Evolutionary conservation across 2,113 vertebrate genomes (phyloP), one percentile per base, ranked within the genome.

Genomic region (Perognathus longimembris): DNA sequence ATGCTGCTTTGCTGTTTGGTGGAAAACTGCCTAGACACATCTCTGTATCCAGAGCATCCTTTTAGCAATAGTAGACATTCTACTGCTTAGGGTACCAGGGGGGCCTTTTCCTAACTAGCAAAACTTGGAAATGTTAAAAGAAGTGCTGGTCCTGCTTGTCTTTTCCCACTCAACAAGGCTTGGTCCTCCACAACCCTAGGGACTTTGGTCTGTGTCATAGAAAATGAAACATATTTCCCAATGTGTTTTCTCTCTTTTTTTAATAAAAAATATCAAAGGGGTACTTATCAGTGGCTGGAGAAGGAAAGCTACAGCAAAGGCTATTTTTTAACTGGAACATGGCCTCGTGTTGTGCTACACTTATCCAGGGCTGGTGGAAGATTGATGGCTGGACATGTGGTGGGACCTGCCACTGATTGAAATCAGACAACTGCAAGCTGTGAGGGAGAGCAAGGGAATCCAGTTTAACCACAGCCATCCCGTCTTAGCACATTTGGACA

Each of bases 371-470:
- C 93, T 95, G 95, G 96, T 73, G 34, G 95, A 98, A 98, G 98
- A 98, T 98, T 98, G 98, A 98, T 98, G 97, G 97, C 97, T 97
- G 97, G 98, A 98, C 98, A 98, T 98, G 97, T 98, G 98, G 98
- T 96, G 96, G 97, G 98, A 98, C 95, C 97, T 97, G 98, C 97
- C 97, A 95, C 97, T 98, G 98, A 98, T 98, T 98, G 98, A 98
- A 98, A 98, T 98, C 98, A 98, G 98, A 98, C 98, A 98, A 98
- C 98, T 98, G 98, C 98, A 97, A 96, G 97, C 98, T 97, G 97
- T 95, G 97, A 97, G 95, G 93, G 98, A 97, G 97, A 98, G 98
- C 90, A 97, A 95, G 97, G 97, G 97, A 98, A 97, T 97, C 95
- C 98, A 95, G 97, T 96, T 96, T 96, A 98, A 98, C 98, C 98